Conservation (phyloP, 2,797 vertebrate species). For the Gorsachius magnificus region DNA sequence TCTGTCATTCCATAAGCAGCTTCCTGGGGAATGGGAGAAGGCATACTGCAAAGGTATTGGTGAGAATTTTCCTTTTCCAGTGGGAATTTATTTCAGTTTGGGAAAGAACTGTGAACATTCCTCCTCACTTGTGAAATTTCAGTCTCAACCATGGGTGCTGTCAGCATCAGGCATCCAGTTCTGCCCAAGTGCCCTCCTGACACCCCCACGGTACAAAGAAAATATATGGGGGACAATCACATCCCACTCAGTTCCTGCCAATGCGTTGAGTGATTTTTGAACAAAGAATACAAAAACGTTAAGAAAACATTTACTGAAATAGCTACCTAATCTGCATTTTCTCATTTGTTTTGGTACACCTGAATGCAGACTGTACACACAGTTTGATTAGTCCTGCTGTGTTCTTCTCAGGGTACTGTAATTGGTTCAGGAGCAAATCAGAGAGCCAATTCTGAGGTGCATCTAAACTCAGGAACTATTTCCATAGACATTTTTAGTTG, state of each 20-base stretch:
- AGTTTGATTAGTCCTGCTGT: background rate
- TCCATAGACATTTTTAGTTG: background rate
- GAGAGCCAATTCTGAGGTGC: background rate
- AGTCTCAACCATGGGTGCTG: background rate
- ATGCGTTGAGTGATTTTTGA: background rate
- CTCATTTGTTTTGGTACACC: background rate
- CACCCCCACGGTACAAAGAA: background rate
- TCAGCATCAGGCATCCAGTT: background rate
- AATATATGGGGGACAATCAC: background rate
- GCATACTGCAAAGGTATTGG: background rate
- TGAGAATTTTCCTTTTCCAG: background rate
- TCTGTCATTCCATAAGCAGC: background rate
- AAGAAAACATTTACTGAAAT: background rate
- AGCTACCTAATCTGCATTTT: background rate
- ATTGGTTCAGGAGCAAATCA: background rate
- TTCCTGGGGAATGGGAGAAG: background rate
- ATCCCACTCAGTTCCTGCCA: background rate
- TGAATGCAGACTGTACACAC: background rate
- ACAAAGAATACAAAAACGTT: background rate
- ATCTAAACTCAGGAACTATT: background rate
- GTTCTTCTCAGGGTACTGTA: background rate
- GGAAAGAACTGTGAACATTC: background rate
- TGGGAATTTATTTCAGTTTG: background rate
- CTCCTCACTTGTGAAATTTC: background rate
- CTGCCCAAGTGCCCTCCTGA: rapidly evolving